Base-by-base conservation (phyloP, 2,888 invertebrate species). In the Athrips mouffetella region DNA sequence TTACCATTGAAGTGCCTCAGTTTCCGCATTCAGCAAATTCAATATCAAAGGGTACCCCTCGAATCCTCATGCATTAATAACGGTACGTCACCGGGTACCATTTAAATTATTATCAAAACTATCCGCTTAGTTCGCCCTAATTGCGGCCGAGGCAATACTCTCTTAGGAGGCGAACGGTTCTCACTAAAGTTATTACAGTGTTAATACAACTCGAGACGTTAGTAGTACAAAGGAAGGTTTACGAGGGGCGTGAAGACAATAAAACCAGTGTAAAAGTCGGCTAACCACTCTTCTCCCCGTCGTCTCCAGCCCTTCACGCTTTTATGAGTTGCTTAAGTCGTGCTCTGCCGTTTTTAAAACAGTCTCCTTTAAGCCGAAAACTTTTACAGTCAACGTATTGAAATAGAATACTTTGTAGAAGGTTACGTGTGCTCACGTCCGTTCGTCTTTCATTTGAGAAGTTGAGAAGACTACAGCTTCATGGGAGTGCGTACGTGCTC, bases 221-320 rank as follows among this genome's bases (percentile, higher is more conserved):
- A 80, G 76, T 76, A 73, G 73, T 73, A 80, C 77, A 80, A 80
- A 76, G 73, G 76, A 72, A 62, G 73, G 73, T 77, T 77, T 77
- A 76, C 76, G 78, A 80, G 76, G 82, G 81, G 76, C 59, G 67
- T 60, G 62, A 64, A 70, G 73, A 83, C 78, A 85, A 85, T 85
- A 86, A 86, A 86, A 83, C 78, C 81, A 74, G 74, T 80, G 81
- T 85, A 80, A 85, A 86, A 84, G 77, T 80, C 79, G 75, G 76
- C 67, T 80, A 83, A 83, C 82, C 79, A 73, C 76, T 77, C 58
- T 66, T 73, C 69, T 65, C 73, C 71, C 70, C 61, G 52, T 67
- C 71, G 74, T 73, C 73, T 70, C 70, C 67, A 60, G 66, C 74
- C 74, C 73, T 77, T 72, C 67, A 65, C 65, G 64, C 67, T 76